These are phyloP conservation scores for Myotis vivesi DNA, from an alignment of 2,797 vertebrate species.

Conservation along the genomic window DNA sequence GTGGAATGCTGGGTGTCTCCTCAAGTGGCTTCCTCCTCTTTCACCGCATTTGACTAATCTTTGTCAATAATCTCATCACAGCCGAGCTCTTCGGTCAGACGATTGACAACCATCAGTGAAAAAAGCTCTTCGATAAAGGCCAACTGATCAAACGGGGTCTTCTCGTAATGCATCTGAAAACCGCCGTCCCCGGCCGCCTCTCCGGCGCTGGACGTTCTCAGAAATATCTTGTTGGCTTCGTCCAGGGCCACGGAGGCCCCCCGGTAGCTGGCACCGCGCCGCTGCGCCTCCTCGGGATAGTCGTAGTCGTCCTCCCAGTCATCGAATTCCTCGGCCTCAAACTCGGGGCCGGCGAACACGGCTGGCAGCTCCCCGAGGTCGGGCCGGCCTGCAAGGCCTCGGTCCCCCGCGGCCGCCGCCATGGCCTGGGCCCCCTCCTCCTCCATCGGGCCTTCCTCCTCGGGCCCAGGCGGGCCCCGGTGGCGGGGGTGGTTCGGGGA, in stretches of 20 bases:
- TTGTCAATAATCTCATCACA: conserved; percentile 74
- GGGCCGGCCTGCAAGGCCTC: conserved; percentile 21
- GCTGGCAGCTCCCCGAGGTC: neutral
- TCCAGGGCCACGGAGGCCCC: conserved; percentile 69
- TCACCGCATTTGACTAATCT: conserved; percentile 48
- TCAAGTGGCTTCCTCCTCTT: conserved; percentile 63
- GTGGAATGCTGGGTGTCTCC: conserved; percentile 51
- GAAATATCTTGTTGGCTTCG: conserved; percentile 75
- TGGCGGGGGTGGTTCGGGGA: neutral
- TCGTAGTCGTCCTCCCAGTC: conserved; percentile 74
- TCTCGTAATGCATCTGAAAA: conserved; percentile 71
- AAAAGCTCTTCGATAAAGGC: conserved; percentile 73
- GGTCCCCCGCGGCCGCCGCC: conserved; percentile 9
- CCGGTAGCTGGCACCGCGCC: conserved; percentile 57
- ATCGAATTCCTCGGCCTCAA: conserved; percentile 68
- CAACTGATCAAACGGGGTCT: conserved; percentile 73
- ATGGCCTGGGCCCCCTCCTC: conserved; percentile 59
- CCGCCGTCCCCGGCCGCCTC: conserved; percentile 60
- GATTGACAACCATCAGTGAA: conserved; percentile 75
- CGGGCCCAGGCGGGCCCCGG: neutral
- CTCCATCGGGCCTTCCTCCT: conserved; percentile 75
- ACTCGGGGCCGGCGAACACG: neutral
- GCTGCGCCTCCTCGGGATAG: conserved; percentile 58
- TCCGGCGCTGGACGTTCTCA: conserved; percentile 50
- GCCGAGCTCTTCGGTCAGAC: conserved; percentile 74